Evolutionary conservation across 2,888 invertebrate genomes (phyloP).

Genomic region (Sisyra terminalis): DNA sequence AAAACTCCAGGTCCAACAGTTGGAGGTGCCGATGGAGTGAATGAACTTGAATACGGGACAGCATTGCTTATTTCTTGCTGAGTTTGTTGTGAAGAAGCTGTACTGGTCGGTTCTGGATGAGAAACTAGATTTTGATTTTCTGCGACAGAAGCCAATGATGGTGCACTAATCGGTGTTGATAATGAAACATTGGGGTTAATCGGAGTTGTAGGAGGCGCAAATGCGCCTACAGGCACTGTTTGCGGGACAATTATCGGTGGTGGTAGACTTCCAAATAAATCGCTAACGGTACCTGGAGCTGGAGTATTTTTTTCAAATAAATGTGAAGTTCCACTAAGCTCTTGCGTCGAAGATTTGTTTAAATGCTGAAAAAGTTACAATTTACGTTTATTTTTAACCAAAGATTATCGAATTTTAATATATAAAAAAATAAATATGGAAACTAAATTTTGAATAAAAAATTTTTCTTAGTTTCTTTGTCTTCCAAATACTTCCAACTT

Average conservation of each 20-base stretch:
- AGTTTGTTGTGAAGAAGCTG: neutral
- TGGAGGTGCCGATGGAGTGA: neutral
- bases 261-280: conserved; percentile 8
- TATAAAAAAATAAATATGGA: no score
- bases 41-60: neutral
- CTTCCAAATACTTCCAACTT: no score
- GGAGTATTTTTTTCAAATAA: neutral
- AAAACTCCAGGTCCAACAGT: neutral
- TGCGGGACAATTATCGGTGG: conserved; percentile 3
- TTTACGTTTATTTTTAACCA: no score
- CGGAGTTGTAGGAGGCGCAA: conserved; percentile 3
- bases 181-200: neutral
- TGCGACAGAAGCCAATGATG: neutral
- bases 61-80: neutral
- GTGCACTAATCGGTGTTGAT: neutral
- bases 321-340: conserved; percentile 1
- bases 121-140: neutral
- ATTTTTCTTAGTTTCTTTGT: no score
- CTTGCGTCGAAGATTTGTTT: no score
- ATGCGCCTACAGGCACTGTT: neutral
- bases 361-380: no score
- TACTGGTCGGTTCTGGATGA: neutral
- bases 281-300: conserved; percentile 8
- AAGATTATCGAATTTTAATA: no score
- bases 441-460: no score